Percentiles rank a stretch among this genome's conserved stretches.
phyloP scores from a whole-genome alignment of 2,888 invertebrate species.

The Dioctria linearis region DNA sequence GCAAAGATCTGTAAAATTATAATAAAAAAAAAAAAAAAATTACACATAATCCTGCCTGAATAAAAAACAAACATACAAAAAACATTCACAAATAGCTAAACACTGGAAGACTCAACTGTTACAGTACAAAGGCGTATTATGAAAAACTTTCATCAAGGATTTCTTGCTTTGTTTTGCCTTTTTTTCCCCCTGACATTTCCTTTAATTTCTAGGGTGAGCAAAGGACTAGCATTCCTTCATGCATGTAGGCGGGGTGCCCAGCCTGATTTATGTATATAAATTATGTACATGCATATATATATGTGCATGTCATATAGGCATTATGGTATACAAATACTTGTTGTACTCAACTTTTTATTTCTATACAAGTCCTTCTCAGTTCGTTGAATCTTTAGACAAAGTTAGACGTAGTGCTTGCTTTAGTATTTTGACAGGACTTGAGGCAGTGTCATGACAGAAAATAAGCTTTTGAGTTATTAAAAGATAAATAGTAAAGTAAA shows the following conservation, averaged over 20 bases:
- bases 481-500: conserved; percentile 4
- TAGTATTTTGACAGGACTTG: conserved; percentile 35
- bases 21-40: no score
- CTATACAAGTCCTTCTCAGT: conserved; percentile 16
- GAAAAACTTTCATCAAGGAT: conserved; percentile 26
- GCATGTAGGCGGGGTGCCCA: not conserved
- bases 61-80: no score
- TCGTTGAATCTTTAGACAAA: conserved; percentile 33
- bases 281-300: no score
- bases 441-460: conserved; percentile 34
- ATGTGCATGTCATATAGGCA: not conserved
- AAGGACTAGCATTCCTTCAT: conserved; percentile 2
- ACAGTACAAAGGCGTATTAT: conserved; percentile 33
- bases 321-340: conserved; percentile 1
- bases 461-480: conserved; percentile 46
- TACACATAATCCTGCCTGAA: no score
- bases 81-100: no score
- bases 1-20: no score
- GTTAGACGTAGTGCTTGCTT: conserved; percentile 27
- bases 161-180: conserved; percentile 31
- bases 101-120: conserved; percentile 3
- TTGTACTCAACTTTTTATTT: conserved; percentile 25
- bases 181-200: conserved; percentile 30
- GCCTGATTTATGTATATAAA: no score
- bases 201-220: conserved; percentile 20